A percentile compares a stretch with the other conserved stretches of the same genome.
Evolutionary conservation across 2,797 vertebrate genomes (phyloP).

Genomic region (Lophotriccus pileatus): DNA sequence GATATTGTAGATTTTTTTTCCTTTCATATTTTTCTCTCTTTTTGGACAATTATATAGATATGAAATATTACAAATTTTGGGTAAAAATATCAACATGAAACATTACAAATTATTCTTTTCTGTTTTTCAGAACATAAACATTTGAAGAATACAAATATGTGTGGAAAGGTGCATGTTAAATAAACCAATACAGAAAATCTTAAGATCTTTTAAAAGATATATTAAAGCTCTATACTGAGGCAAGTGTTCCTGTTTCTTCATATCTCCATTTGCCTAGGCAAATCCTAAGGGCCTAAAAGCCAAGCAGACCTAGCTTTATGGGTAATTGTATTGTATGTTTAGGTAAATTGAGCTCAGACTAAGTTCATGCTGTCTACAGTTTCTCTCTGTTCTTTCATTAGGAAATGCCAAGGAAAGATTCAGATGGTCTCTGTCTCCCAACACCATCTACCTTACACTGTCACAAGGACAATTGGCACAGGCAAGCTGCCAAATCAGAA

Average conservation of each 20-base stretch:
- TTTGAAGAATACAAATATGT: neutral
- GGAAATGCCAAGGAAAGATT: neutral
- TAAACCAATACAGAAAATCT: neutral
- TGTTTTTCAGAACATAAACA: neutral
- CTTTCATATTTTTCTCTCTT: neutral
- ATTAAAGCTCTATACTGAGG: neutral
- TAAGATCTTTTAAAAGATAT: neutral
- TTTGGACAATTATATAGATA: neutral
- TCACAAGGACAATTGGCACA: neutral
- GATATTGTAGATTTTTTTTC: neutral
- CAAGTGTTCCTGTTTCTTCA: neutral
- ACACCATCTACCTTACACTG: neutral
- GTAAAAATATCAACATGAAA: neutral
- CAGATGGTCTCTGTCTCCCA: neutral
- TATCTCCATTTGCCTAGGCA: neutral
- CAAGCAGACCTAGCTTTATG: neutral
- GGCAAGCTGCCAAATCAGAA: slow-evolving; percentile 5
- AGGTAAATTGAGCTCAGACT: neutral
- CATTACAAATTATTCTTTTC: neutral
- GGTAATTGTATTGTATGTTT: neutral
- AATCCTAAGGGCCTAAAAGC: neutral
- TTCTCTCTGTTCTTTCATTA: neutral
- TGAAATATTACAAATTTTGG: neutral
- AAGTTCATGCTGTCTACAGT: neutral
- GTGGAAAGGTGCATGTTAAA: neutral